phyloP scores from a whole-genome alignment of 30 jellyfish, hydroid and myxozoan genomes.

The Phacellophora camtschatica region DNA sequence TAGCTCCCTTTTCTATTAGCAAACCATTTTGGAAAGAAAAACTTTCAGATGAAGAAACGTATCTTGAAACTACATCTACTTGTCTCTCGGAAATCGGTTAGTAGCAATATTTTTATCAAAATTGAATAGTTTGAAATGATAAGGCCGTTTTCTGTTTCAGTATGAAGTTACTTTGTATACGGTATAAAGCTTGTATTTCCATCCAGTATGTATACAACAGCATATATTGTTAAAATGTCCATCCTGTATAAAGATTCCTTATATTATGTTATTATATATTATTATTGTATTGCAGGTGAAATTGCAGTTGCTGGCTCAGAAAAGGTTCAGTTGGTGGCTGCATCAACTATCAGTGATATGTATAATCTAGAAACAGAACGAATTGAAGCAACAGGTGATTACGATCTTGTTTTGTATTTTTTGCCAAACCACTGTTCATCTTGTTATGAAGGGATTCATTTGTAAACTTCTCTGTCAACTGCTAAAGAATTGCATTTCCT shows the following conservation, averaged over 20 bases:
- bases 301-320: constrained; percentile 42
- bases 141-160: background rate
- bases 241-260: too few relatives aligned
- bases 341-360: constrained; percentile 25
- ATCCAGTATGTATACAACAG: too few relatives aligned
- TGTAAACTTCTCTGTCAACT: too few relatives aligned
- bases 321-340: constrained; percentile 48
- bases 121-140: background rate
- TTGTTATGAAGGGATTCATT: too few relatives aligned
- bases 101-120: background rate
- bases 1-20: background rate
- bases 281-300: constrained; percentile 1
- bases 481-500: too few relatives aligned
- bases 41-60: constrained; percentile 58
- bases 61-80: constrained; percentile 2
- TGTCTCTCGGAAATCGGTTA: constrained; percentile 58
- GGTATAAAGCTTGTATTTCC: too few relatives aligned
- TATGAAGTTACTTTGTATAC: too few relatives aligned
- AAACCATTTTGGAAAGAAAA: constrained; percentile 59
- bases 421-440: too few relatives aligned
- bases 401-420: background rate
- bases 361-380: constrained; percentile 1
- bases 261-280: background rate
- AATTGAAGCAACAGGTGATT: background rate
- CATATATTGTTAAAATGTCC: too few relatives aligned